Conservation (phyloP, 2,888 invertebrate species). For the Cancer borealis region DNA sequence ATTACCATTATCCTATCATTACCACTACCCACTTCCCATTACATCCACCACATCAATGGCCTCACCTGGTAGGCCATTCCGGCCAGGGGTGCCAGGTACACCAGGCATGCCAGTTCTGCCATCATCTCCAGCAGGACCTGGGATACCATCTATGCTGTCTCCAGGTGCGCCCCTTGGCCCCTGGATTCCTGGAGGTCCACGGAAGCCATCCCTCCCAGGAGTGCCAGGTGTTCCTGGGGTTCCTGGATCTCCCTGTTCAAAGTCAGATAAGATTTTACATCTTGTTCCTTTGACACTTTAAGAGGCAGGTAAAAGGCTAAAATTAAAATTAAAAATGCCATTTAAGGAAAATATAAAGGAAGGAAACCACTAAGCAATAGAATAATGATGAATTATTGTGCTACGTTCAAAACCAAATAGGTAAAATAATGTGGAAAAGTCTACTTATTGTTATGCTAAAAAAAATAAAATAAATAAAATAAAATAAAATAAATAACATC, state of each 20-base stretch:
- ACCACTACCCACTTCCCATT: background rate
- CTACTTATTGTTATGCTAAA: no score
- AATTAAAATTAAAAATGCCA: no score
- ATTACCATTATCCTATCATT: background rate
- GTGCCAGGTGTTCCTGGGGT: slow-evolving; percentile 85
- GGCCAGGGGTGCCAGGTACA: slow-evolving; percentile 85
- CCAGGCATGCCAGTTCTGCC: slow-evolving; percentile 86
- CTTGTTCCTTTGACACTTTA: background rate
- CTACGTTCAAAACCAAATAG: no score
- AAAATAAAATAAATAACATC: no score
- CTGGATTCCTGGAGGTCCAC: slow-evolving; percentile 87
- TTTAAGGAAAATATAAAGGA: background rate
- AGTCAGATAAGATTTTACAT: background rate
- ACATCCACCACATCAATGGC: background rate
- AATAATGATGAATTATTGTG: no score
- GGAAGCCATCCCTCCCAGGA: slow-evolving; percentile 86
- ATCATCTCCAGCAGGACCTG: slow-evolving; percentile 86
- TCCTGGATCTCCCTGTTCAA: slow-evolving; percentile 90
- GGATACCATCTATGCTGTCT: slow-evolving; percentile 84
- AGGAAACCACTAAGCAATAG: background rate
- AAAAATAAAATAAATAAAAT: no score
- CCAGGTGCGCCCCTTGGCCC: slow-evolving; percentile 82
- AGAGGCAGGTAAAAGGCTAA: background rate
- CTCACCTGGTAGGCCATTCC: slow-evolving; percentile 80
- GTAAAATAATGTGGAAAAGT: no score